These are phyloP conservation scores for Philaethria dido DNA, from an alignment of 2,888 invertebrate species.

Conservation along the genomic window DNA sequence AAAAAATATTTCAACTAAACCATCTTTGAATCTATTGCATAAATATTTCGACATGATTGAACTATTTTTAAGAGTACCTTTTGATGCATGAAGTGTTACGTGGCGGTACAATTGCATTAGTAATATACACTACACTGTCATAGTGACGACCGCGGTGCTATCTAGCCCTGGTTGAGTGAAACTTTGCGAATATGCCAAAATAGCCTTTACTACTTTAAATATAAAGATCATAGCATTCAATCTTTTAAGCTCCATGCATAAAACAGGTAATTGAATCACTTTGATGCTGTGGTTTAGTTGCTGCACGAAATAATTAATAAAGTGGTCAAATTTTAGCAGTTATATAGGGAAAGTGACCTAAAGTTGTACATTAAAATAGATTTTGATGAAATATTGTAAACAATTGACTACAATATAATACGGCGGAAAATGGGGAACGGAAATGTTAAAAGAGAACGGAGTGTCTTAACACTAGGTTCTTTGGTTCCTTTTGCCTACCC, in stretches of 20 bases:
- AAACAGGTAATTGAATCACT: conserved; percentile 34
- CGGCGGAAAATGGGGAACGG: too few species aligned
- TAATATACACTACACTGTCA: conserved; percentile 48
- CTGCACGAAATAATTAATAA: conserved; percentile 23
- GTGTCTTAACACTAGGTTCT: too few species aligned
- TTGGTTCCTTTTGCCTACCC: too few species aligned
- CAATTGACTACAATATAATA: too few species aligned
- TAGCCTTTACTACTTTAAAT: background rate
- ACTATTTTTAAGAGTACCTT: conserved; percentile 17
- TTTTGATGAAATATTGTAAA: too few species aligned
- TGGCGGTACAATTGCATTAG: conserved; percentile 50
- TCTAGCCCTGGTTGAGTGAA: conserved; percentile 61
- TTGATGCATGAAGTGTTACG: conserved; percentile 5
- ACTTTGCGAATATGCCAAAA: conserved; percentile 40
- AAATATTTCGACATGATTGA: background rate
- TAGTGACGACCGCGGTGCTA: conserved; percentile 55
- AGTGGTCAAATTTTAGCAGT: conserved; percentile 14
- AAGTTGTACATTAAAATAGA: too few species aligned
- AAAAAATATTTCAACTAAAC: too few species aligned
- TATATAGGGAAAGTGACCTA: background rate
- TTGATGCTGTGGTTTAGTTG: conserved; percentile 27
- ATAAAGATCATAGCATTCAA: conserved; percentile 20
- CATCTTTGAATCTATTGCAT: background rate
- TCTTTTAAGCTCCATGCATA: conserved; percentile 17
- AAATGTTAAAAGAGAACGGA: too few species aligned